These are phyloP conservation scores for Tachina grossa DNA, from an alignment of 2,888 invertebrate species.

Conservation along the genomic window DNA sequence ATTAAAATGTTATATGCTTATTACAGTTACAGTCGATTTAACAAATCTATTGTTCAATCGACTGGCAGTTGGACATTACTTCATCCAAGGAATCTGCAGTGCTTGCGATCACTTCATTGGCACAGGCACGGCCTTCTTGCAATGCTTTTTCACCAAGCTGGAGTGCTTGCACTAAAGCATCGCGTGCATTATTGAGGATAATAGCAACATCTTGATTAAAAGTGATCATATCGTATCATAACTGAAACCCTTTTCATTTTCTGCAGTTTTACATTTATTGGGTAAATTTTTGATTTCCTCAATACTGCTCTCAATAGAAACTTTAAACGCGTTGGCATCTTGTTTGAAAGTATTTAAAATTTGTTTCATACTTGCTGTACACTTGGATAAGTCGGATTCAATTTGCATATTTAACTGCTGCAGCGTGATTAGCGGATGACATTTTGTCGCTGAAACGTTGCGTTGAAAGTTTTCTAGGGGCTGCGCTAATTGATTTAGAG, in stretches of 20 bases:
- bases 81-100: constrained; percentile 62
- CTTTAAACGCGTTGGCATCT: constrained; percentile 58
- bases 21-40: background rate
- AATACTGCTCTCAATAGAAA: constrained; percentile 71
- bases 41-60: constrained; percentile 5
- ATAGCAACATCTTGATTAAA: constrained; percentile 75
- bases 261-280: constrained; percentile 10
- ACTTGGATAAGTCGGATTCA: constrained; percentile 72
- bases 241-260: constrained; percentile 45
- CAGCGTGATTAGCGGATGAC: constrained; percentile 74
- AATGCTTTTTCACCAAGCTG: constrained; percentile 71
- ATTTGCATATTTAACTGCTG: constrained; percentile 74
- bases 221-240: constrained; percentile 74
- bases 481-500: constrained; percentile 72
- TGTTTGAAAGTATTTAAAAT: constrained; percentile 46
- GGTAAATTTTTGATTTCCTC: constrained; percentile 75
- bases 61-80: constrained; percentile 61
- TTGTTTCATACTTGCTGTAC: constrained; percentile 71
- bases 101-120: constrained; percentile 71
- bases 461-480: constrained; percentile 73
- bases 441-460: constrained; percentile 68
- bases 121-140: constrained; percentile 72
- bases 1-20: background rate
- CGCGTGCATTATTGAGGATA: constrained; percentile 74
- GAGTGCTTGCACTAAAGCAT: constrained; percentile 74